Conservation (phyloP, 2,113 vertebrate species). For the Corythornis vintsioides region DNA sequence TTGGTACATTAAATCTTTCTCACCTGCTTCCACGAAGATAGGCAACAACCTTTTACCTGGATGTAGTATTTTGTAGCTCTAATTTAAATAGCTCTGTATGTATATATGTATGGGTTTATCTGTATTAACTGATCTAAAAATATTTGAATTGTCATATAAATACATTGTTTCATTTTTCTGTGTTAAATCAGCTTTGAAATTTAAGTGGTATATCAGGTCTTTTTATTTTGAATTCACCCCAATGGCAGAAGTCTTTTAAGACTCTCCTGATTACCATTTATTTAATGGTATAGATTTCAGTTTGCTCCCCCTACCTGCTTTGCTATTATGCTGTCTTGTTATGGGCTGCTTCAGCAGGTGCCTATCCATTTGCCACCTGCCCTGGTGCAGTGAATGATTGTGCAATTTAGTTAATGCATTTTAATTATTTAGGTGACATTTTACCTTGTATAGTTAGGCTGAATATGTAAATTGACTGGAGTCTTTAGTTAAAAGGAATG, state of each 20-base stretch:
- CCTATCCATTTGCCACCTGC: slow-evolving; percentile 56
- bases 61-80: not conserved
- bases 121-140: not conserved
- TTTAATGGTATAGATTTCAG: not conserved
- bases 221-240: not conserved
- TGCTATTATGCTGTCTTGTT: not conserved
- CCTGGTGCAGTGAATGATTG: slow-evolving; percentile 33
- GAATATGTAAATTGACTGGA: not conserved
- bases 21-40: not conserved
- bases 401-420: slow-evolving; percentile 58
- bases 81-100: not conserved
- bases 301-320: not conserved
- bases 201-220: not conserved
- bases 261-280: not conserved
- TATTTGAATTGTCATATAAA: rapidly evolving
- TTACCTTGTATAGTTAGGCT: slow-evolving; percentile 31
- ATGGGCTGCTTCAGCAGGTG: slow-evolving; percentile 40
- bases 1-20: not conserved
- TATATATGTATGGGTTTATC: not conserved
- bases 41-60: not conserved
- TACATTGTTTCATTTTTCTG: not conserved
- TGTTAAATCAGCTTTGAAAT: not conserved
- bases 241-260: not conserved
- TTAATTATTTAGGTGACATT: slow-evolving; percentile 71
- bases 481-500: not conserved